Conservation (phyloP, 2,113 vertebrate species). For the Strix aluco region DNA sequence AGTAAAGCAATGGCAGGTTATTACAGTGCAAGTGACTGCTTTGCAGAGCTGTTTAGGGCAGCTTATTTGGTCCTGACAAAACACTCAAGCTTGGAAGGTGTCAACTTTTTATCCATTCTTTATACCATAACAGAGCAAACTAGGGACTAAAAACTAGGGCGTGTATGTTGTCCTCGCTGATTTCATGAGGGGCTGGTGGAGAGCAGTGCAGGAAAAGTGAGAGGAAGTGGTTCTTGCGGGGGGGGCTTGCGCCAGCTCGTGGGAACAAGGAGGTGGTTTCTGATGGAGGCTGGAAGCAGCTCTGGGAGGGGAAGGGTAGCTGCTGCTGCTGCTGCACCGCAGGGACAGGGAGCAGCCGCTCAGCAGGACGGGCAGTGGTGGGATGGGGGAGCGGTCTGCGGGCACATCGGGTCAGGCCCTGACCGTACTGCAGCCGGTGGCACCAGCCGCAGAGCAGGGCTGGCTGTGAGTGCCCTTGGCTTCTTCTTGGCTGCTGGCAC, state of each 20-base stretch:
- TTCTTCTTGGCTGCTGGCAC: not conserved
- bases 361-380: not conserved
- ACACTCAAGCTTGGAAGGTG: not conserved
- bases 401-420: no score
- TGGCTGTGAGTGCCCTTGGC: not conserved
- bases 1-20: not conserved
- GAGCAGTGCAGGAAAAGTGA: not conserved
- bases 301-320: not conserved
- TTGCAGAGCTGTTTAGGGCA: not conserved
- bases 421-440: not conserved
- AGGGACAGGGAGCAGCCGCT: not conserved
- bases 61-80: not conserved
- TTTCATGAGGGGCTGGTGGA: not conserved
- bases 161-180: rapidly evolving
- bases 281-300: not conserved
- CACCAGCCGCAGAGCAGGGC: not conserved
- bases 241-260: not conserved
- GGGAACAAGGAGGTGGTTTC: not conserved
- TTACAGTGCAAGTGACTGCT: not conserved
- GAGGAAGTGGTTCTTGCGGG: not conserved
- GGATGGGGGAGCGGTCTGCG: not conserved
- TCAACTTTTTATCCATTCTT: not conserved
- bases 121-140: not conserved
- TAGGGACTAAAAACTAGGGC: not conserved
- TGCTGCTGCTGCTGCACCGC: rapidly evolving